phyloP scores from a whole-genome alignment of 2,797 vertebrate species.

The Moxostoma hubbsi region DNA sequence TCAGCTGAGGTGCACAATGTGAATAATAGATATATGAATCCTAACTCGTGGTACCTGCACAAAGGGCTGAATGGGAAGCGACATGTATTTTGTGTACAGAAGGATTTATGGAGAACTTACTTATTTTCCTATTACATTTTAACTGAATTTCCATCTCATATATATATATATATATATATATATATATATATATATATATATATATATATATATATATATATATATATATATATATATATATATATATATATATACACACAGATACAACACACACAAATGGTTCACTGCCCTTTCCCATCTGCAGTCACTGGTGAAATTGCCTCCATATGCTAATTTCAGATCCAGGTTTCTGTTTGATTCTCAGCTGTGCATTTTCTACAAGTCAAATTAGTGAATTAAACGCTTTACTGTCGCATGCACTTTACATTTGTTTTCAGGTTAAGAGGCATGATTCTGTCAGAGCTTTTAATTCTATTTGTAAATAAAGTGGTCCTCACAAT shows the following conservation, averaged over 20 bases:
- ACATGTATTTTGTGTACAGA: constrained; percentile 98
- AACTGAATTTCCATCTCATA: constrained; percentile 90
- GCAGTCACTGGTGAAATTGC: constrained; percentile 74
- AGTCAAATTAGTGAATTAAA: constrained; percentile 74
- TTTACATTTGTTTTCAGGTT: constrained; percentile 95
- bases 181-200: constrained; percentile 18
- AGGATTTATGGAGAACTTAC: constrained; percentile 98
- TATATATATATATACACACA: constrained; percentile 2
- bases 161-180: constrained; percentile 45
- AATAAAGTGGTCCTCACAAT: constrained; percentile 98
- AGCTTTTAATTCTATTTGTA: constrained; percentile 99
- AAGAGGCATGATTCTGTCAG: constrained; percentile 95
- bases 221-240: constrained; percentile 9
- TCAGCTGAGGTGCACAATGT: constrained; percentile 92
- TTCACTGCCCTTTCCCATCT: constrained; percentile 51
- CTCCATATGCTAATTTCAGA: constrained; percentile 10
- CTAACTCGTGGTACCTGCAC: constrained; percentile 88
- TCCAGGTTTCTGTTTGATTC: constrained; percentile 9
- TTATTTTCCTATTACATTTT: constrained; percentile 99
- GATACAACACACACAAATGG: constrained; percentile 32
- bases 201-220: constrained; percentile 18
- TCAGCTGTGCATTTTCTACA: constrained; percentile 90
- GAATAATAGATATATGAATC: constrained; percentile 79
- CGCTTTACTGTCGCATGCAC: constrained; percentile 99
- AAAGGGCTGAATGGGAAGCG: constrained; percentile 89